Percentiles rank a stretch among this genome's conserved stretches.
phyloP scores from a whole-genome alignment of 2,888 invertebrate species.

The Bugula neritina region DNA sequence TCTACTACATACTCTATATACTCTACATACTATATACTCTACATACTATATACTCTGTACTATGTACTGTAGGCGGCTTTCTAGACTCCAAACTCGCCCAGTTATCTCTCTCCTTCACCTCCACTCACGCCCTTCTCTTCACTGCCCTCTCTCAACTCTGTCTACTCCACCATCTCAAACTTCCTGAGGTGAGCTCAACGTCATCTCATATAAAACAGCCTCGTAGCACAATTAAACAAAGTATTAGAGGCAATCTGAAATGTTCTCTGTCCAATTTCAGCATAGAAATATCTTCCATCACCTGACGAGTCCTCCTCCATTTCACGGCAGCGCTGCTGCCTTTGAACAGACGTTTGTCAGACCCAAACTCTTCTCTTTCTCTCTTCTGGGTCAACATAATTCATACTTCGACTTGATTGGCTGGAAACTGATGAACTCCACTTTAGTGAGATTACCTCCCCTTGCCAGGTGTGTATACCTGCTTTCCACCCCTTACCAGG shows the following conservation, averaged over 20 bases:
- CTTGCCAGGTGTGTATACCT: too few species aligned
- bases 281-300: background rate
- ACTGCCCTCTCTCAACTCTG: conserved; percentile 7
- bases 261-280: background rate
- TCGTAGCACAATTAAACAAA: background rate
- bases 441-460: background rate
- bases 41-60: background rate
- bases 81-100: background rate
- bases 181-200: background rate
- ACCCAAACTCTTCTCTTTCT: conserved; percentile 1
- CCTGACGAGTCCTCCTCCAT: background rate
- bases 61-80: background rate
- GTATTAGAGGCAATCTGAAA: too few species aligned
- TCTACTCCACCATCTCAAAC: background rate
- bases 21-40: background rate
- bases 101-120: background rate
- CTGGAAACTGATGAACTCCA: background rate
- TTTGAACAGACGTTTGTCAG: background rate
- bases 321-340: background rate
- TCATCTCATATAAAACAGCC: background rate
- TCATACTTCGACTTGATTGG: background rate
- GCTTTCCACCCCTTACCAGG: too few species aligned
- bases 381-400: background rate
- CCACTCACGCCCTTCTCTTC: conserved; percentile 4
- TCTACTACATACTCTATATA: too few species aligned